Evolutionary conservation across 2,888 invertebrate genomes (phyloP), one percentile per base, ranked within the genome.

Genomic region (Dasysyrphus albostriatus): DNA sequence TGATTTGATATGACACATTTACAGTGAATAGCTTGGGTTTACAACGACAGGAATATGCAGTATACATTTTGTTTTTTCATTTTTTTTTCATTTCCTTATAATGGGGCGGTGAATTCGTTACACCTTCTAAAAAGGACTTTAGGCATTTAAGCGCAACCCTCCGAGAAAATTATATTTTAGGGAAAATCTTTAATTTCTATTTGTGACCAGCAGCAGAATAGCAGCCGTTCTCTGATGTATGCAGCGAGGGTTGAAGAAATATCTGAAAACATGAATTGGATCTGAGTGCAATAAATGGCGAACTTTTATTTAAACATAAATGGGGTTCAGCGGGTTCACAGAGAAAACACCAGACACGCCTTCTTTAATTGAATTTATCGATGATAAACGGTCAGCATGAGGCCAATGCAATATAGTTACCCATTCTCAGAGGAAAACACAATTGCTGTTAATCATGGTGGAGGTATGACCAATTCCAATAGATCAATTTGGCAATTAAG

Each of bases 1-100:
- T 77, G 85, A 85, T 85, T 85, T 85, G 82, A 74, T 85, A 74
- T 82, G 85, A 85, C 85, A 82, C 85, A 85, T 85, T 85, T 74
- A 74, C 85, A 82, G 61, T 42, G 63, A 39, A 39, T 39, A 61
- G 19, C 37, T 37, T 12, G 54, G 29, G 29, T 29, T 29, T 14
- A 14, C 14, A 8, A 32, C 44, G 4, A 16, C 12, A 9, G 24
- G 39, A 12, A 24, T 8, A 42, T 32, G 37, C n/a, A n/a, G n/a
- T 3, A 8, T 58, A n/a, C 12, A 9, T 37, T 67, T 69, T 37
- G 49, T 67, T 37, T 19, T 24, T 24, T n/a, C n/a, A n/a, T n/a
- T 24, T 24, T 24, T 42, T 34, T n/a, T n/a, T 34, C 39, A 69
- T 69, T 69, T 39, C 16, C 19, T 54, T 73, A 24, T 32, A 34